phyloP scores from a whole-genome alignment of 2,113 vertebrate species.

The Ictidomys tridecemlineatus region DNA sequence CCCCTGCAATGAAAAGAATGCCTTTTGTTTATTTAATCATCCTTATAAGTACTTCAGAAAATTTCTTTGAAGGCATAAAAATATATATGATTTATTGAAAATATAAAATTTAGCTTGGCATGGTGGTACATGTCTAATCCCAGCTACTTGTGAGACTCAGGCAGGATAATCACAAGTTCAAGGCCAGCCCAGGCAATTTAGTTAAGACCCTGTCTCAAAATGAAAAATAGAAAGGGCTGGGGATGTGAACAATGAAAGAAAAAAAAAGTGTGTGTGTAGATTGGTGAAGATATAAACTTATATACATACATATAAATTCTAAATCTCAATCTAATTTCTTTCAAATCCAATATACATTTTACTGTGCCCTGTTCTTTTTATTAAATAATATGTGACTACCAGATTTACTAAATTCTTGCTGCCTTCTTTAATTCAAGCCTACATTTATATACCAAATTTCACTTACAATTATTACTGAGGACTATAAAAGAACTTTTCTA shows the following conservation, averaged over 20 bases:
- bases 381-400: background rate
- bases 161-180: too few species aligned
- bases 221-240: background rate
- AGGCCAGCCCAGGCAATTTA: background rate
- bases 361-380: background rate
- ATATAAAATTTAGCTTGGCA: background rate
- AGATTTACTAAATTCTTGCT: background rate
- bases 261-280: too few species aligned
- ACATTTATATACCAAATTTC: background rate
- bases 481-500: background rate
- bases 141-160: background rate
- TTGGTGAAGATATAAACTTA: too few species aligned
- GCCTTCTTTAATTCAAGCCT: background rate
- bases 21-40: background rate
- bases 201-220: background rate
- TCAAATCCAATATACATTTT: background rate
- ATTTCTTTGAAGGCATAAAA: slow-evolving; percentile 16
- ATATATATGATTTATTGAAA: background rate
- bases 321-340: background rate
- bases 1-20: background rate
- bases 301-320: too few species aligned
- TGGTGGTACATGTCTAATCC: background rate
- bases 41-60: slow-evolving; percentile 11
- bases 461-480: background rate
- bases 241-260: background rate